Evolutionary conservation across 2,888 invertebrate species (phyloP).

Genomic region (Eupithecia dodoneata): DNA sequence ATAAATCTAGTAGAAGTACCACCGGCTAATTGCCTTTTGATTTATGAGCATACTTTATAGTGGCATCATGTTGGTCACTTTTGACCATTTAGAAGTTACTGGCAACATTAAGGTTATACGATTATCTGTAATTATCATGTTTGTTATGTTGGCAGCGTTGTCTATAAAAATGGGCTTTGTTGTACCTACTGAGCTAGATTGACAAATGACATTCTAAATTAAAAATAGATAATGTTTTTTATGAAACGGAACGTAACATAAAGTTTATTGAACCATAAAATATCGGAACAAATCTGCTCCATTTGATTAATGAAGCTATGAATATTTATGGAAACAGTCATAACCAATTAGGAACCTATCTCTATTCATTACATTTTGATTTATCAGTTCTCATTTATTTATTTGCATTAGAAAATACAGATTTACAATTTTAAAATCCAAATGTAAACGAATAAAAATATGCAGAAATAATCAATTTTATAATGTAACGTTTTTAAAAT

Average conservation of each 20-base stretch:
- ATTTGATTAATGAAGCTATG: conserved; percentile 3
- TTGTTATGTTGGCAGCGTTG: conserved; percentile 27
- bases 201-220: neutral
- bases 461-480: neutral
- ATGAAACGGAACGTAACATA: neutral
- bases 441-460: conserved; percentile 8
- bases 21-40: conserved; percentile 45
- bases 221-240: neutral
- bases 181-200: neutral
- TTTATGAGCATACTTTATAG: conserved; percentile 45
- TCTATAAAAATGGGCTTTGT: conserved; percentile 1
- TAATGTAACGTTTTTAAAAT: conserved; percentile 18
- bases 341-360: conserved; percentile 7
- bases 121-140: conserved; percentile 28
- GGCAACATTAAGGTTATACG: conserved; percentile 16
- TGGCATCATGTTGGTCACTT: conserved; percentile 42
- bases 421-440: conserved; percentile 40
- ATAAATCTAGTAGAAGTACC: conserved; percentile 46
- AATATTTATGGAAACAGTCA: conserved; percentile 10
- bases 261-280: conserved; percentile 7
- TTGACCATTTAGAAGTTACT: conserved; percentile 32
- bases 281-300: neutral
- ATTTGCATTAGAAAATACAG: conserved; percentile 25
- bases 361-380: conserved; percentile 13
- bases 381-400: conserved; percentile 20